These are phyloP conservation scores for Notothenia rossii DNA, from an alignment of 2,113 vertebrate genomes.

Conservation along the genomic window DNA sequence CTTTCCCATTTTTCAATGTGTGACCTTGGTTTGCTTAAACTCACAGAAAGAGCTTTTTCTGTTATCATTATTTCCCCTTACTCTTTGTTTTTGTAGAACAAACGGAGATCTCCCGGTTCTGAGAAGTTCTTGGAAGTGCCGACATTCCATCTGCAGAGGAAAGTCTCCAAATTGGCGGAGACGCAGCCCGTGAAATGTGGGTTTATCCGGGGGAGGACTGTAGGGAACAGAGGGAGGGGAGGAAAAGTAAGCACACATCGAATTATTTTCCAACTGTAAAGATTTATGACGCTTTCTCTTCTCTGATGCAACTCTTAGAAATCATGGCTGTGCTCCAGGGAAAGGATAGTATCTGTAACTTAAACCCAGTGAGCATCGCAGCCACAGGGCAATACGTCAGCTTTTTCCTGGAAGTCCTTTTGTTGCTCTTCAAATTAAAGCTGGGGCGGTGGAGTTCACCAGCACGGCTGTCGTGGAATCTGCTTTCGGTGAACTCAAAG, in stretches of 20 bases:
- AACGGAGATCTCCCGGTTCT: slow-evolving; percentile 80
- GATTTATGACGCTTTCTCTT: background rate
- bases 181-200: slow-evolving; percentile 89
- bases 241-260: background rate
- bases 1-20: background rate
- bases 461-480: slow-evolving; percentile 36
- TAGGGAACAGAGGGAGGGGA: background rate
- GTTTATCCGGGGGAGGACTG: slow-evolving; percentile 72
- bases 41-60: background rate
- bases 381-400: background rate
- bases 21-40: background rate
- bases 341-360: slow-evolving; percentile 16
- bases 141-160: slow-evolving; percentile 91
- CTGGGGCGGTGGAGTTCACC: slow-evolving; percentile 38
- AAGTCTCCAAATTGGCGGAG: slow-evolving; percentile 92
- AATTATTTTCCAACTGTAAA: background rate
- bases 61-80: slow-evolving; percentile 32
- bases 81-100: slow-evolving; percentile 88
- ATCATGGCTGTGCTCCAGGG: background rate
- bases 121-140: slow-evolving; percentile 80
- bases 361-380: background rate
- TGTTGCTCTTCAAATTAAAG: slow-evolving; percentile 36
- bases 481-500: slow-evolving; percentile 39
- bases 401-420: slow-evolving; percentile 71
- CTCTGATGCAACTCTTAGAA: background rate